A percentile compares a stretch with the other conserved stretches of the same genome.
Evolutionary conservation across 2,888 invertebrate genomes (phyloP).

Genomic region (Candidula unifasciata): DNA sequence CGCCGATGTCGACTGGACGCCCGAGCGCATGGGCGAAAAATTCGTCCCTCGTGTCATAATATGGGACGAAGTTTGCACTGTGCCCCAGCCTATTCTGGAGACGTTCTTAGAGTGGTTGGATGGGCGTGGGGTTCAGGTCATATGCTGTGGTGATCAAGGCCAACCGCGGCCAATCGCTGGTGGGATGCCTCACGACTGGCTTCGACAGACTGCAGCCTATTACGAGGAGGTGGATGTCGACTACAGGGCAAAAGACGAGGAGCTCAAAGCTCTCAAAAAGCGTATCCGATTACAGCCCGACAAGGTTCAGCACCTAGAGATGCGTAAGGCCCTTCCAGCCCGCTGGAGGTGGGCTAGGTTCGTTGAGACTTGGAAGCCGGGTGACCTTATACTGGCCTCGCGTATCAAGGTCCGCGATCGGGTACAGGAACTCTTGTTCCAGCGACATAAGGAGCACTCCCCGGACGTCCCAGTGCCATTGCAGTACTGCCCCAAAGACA

Average conservation of each 20-base stretch:
- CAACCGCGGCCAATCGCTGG: conserved; percentile 14
- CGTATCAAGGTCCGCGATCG: background rate
- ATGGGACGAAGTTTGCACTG: conserved; percentile 24
- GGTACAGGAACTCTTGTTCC: conserved; percentile 12
- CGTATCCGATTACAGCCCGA: background rate
- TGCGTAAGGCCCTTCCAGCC: conserved; percentile 9
- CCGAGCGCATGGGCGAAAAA: conserved; percentile 20
- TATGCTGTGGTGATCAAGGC: conserved; percentile 11
- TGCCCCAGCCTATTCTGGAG: conserved; percentile 23
- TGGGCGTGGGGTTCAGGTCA: conserved; percentile 9
- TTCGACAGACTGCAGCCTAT: background rate
- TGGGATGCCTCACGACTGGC: conserved; percentile 19
- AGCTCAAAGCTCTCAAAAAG: conserved; percentile 20
- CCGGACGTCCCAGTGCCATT: background rate
- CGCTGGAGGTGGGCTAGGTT: background rate
- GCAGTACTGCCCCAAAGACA: conserved; percentile 2
- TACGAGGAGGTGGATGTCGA: conserved; percentile 3
- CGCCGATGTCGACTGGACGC: conserved; percentile 26
- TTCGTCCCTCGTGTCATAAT: background rate
- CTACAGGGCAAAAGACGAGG: conserved; percentile 15
- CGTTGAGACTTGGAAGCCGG: conserved; percentile 9
- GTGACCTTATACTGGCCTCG: conserved; percentile 2
- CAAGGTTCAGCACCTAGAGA: conserved; percentile 2
- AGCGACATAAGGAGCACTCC: conserved; percentile 4
- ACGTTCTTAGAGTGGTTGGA: conserved; percentile 10